Base-by-base conservation (phyloP, 2,888 invertebrate genomes). In the Camponotus fellah region DNA sequence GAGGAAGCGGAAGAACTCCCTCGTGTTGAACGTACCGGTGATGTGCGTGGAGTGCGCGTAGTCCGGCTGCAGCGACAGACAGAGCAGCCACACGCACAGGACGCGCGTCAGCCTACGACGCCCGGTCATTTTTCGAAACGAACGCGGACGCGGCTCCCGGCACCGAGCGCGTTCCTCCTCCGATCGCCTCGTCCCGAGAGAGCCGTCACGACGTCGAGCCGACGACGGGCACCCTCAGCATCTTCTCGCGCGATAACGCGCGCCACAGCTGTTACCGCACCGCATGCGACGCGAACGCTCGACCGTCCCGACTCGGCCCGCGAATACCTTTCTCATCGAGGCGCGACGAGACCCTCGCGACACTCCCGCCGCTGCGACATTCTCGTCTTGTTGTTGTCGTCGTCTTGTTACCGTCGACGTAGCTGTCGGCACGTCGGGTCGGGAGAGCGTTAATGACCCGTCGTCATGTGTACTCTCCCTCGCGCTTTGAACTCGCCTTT, bases 1-100 rank as follows among this genome's bases (percentile, higher is more conserved):
- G 76, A 99, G 96, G 95, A 99, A 99, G 95, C 97, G 97, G 94
- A 99, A 99, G 95, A 98, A 98, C 69, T 98, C 97, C 69, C 96
- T 95, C 3, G 96, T 96, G 87, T 96, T 95, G 94, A 97, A 97
- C 8, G 95, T 96, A 60, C 97, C 97, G 88, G 95, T 95, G 68
- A 97, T 95, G 93, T 96, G 97, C 9, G 96, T 96, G 32, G 82
- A 66, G 32, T 79, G 83, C 56, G 74, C 87, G 69, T 72, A 64
- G 17, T 87, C 71, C 32, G 82, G 56, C 17, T 69, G 85, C 37
- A 84, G 77, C 56, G 56, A 62, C n/a, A 88, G 17, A 32, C 53
- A 87, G 40, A 86, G 34, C 1, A 89, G 43, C 40, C 83, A 56
- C 43, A 82, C 66, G 56, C 74, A 34, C 32, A 76, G 64, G n/a